Evolutionary conservation across 92 coral and sea anemone species (phyloP).

Genomic region (Bergia puertoricense): DNA sequence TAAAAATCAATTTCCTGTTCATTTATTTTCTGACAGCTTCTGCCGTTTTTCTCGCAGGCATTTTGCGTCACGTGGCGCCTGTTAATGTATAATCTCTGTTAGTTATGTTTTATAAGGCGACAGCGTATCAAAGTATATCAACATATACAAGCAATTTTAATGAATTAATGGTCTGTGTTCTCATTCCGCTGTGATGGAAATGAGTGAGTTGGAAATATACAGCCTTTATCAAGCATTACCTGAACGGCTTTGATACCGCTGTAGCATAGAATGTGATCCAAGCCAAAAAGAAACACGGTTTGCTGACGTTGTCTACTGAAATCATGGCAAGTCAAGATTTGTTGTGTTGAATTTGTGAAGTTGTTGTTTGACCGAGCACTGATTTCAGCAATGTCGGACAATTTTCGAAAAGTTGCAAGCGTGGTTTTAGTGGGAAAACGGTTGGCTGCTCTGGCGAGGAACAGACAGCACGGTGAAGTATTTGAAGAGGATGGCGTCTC

Average conservation of each 20-base stretch:
- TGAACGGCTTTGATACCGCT: not conserved
- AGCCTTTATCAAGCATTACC: not conserved
- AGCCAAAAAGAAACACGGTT: not conserved
- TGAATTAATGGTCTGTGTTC: conserved; percentile 10
- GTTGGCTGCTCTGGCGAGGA: conserved; percentile 32
- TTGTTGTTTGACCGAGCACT: not conserved
- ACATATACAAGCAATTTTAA: conserved; percentile 2
- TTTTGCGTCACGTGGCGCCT: conserved; percentile 18
- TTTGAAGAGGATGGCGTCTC: conserved; percentile 39
- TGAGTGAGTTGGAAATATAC: not conserved
- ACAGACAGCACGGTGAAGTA: conserved; percentile 30
- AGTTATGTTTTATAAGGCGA: not conserved
- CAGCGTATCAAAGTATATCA: not conserved
- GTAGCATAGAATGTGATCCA: not conserved
- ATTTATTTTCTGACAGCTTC: not conserved
- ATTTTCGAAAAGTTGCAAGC: conserved; percentile 32
- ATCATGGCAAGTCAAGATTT: not conserved
- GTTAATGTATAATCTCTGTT: conserved; percentile 17
- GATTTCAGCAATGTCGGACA: conserved; percentile 23
- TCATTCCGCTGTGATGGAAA: not conserved
- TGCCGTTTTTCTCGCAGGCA: not conserved
- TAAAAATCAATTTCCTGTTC: conserved; percentile 21
- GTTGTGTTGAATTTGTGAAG: conserved; percentile 12
- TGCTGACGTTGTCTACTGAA: not conserved
- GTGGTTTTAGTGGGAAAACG: conserved; percentile 38